phyloP scores from a whole-genome alignment of 2,888 invertebrate genomes.

The Xestia ashworthii region DNA sequence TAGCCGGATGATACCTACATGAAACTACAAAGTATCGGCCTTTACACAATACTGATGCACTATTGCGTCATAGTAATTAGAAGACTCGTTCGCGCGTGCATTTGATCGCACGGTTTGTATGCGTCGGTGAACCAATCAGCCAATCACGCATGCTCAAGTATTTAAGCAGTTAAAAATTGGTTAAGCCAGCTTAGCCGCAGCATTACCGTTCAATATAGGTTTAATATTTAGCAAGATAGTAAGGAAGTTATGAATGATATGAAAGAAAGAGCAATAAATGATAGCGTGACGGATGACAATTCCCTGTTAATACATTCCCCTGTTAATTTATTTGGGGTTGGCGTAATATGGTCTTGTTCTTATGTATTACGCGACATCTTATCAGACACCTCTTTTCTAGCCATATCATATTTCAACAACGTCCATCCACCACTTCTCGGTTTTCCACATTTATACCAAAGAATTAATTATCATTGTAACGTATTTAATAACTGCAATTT shows the following conservation, averaged over 20 bases:
- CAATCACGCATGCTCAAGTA: slow-evolving; percentile 11
- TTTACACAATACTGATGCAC: slow-evolving; percentile 22
- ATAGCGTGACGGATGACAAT: too few relatives aligned
- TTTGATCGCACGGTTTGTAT: slow-evolving; percentile 28
- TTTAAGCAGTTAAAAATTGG: slow-evolving; percentile 9
- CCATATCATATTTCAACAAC: too few relatives aligned
- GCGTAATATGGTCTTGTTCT: too few relatives aligned
- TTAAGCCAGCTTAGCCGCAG: slow-evolving; percentile 4
- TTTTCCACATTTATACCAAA: neutral
- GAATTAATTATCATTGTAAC: neutral
- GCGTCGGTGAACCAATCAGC: slow-evolving; percentile 15
- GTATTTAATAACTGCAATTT: neutral
- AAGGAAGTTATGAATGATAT: too few relatives aligned
- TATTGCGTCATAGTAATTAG: slow-evolving; percentile 60
- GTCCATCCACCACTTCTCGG: too few relatives aligned
- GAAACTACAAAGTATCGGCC: neutral
- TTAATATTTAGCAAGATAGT: neutral
- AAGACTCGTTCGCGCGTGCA: slow-evolving; percentile 46
- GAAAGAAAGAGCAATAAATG: too few relatives aligned
- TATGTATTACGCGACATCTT: too few relatives aligned
- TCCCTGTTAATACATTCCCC: too few relatives aligned
- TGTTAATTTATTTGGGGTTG: too few relatives aligned
- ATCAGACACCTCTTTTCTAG: too few relatives aligned
- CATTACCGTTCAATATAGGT: neutral
- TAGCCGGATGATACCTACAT: too few relatives aligned